Evolutionary conservation across 2,113 vertebrate genomes (phyloP), one percentile per base, ranked within the genome.

Genomic region (Eudorcas thomsonii): DNA sequence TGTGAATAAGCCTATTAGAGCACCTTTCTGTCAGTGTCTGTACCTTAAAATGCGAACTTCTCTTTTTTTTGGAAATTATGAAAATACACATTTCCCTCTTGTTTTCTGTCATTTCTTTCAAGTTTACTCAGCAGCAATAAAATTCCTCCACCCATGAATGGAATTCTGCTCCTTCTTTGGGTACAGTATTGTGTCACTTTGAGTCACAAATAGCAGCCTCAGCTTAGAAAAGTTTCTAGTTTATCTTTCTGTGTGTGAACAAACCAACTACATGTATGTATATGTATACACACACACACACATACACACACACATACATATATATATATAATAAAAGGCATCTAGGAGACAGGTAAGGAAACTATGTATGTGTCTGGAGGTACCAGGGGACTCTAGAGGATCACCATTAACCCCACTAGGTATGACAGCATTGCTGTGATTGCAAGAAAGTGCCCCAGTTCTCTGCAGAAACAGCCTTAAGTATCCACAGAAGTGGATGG

Each of bases 81-180:
- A 84, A 26, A 33, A n/a, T 57, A 45, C 8, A 48, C 78, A 82
- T 77, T 88, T 92, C 8, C 30, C 17, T 57, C 55, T 90, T 96
- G 60, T 81, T 95, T 98, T 95, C 54, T 96, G 57, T 84, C 86
- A 74, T 48, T 52, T 60, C 85, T 83, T 94, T 90, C 26, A 94
- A 84, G 89, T 92, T 87, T 83, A 59, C 90, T 94, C 77, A 90
- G n/a, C 39, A 62, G 30, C 10, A 30, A 82, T 88, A 88, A 96
- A 67, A 88, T 74, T 71, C 52, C 9, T 95, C 52, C 26, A 55
- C 21, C 87, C 25, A 28, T 50, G 8, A 88, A n/a, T 57, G n/a
- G 12, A 91, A 83, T 74, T 94, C n/a, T 77, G 16, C 23, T 94
- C 36, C 36, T 60, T 82, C 60, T 94, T 83, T 81, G 59, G 43